phyloP scores from a whole-genome alignment of 2,888 invertebrate genomes.

The Patella pellucida region DNA sequence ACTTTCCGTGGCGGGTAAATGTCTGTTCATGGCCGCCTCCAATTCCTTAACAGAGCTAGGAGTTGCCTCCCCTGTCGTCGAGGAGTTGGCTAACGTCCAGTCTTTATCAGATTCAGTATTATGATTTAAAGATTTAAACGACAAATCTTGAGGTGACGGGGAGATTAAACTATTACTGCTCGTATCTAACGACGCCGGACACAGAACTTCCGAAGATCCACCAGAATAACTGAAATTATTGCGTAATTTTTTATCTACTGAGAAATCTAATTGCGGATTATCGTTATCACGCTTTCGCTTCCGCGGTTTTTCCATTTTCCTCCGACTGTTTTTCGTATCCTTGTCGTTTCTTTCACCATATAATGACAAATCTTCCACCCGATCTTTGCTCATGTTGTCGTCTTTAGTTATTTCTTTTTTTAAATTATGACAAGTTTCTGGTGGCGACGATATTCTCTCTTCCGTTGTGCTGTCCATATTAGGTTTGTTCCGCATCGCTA shows the following conservation, averaged over 20 bases:
- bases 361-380: neutral
- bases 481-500: too few species aligned
- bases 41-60: slow-evolving; percentile 85
- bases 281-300: slow-evolving; percentile 49
- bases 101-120: neutral
- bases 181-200: neutral
- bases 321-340: slow-evolving; percentile 62
- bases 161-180: neutral
- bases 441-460: too few species aligned
- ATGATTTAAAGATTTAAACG: neutral
- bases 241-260: neutral
- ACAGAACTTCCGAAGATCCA: neutral
- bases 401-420: neutral
- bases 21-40: slow-evolving; percentile 97
- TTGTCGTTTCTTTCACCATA: slow-evolving; percentile 4
- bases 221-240: neutral
- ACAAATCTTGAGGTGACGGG: neutral
- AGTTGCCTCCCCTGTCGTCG: slow-evolving; percentile 12
- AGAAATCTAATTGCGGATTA: neutral
- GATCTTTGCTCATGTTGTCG: slow-evolving; percentile 6
- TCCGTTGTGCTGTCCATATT: too few species aligned
- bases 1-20: slow-evolving; percentile 76
- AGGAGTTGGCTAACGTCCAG: neutral
- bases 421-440: neutral
- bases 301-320: slow-evolving; percentile 68